Conservation (phyloP, 2,888 invertebrate species). For the Odontothrips loti region DNA sequence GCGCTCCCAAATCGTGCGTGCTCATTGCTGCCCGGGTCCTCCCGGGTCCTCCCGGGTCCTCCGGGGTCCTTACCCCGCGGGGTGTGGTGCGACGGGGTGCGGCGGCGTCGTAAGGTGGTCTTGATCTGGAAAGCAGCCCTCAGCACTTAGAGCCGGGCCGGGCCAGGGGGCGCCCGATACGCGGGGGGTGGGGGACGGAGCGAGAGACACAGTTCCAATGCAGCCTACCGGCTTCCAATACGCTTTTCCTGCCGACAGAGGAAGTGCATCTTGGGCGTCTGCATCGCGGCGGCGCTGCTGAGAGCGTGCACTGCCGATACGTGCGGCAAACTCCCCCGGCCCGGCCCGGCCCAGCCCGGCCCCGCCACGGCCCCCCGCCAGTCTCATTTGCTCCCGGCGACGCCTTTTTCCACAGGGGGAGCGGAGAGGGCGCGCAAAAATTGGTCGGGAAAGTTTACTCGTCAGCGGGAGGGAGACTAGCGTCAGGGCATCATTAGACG, state of each 20-base stretch:
- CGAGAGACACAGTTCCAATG: too few relatives aligned
- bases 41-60: too few relatives aligned
- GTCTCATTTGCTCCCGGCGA: neutral
- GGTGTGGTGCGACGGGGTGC: neutral
- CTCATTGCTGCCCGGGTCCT: neutral
- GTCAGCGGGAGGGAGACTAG: neutral
- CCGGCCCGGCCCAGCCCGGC: neutral
- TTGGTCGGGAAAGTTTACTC: conserved; percentile 8
- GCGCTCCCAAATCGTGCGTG: neutral
- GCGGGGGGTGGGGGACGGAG: too few relatives aligned
- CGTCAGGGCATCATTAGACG: neutral
- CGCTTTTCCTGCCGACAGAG: neutral
- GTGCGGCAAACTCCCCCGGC: neutral
- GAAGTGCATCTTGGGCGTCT: neutral
- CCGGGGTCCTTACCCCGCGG: neutral
- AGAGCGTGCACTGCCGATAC: too few relatives aligned
- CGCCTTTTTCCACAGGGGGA: neutral
- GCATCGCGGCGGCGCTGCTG: too few relatives aligned
- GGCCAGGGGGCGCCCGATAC: neutral
- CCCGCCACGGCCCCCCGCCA: neutral
- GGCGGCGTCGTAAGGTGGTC: neutral
- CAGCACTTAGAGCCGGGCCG: neutral
- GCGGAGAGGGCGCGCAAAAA: neutral
- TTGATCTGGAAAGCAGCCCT: neutral
- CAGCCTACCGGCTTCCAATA: too few relatives aligned